Evolutionary conservation across 1,140 invertebrate species (phyloP), one percentile per base, ranked within the genome.

Genomic region (Scylla paramamosain): DNA sequence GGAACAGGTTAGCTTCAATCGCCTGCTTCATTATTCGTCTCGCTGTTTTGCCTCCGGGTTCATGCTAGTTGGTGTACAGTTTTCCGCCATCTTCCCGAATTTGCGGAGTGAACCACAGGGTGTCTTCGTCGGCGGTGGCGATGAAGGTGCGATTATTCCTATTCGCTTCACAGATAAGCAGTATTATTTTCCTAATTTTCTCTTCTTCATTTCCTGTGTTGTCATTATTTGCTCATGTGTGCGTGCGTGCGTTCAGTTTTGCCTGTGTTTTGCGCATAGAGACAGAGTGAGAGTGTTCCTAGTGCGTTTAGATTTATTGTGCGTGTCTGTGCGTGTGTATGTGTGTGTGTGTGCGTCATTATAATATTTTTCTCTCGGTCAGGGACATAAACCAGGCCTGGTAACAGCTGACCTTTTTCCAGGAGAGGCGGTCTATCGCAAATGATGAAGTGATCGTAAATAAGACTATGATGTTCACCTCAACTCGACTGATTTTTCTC

Each of bases 261-360:
- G 67, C 25, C 0, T 77, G 67, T 77, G 67, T 77, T 59, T 59
- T 59, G 52, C 20, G 52, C 10, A 59, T 12, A 1, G 52, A 59
- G 52, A 20, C 20, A 20, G 20, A 59, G 52, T 59, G 52, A 59
- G 52, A 20, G 29, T 91, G 46, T 48, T 28, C 20, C 20, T 59
- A 20, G 46, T 67, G 7, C 16, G 6, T 45, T 91, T 6, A 32
- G 3, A n/a, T 25, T 91, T 4, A 48, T 45, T 91, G 45, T 91
- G 90, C 48, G 90, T 91, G 90, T 59, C 45, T 45, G 31, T 88
- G 29, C 14, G 87, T 88, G 46, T 39, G 87, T 88, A 1, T 88
- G 25, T 39, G 25, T 88, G 46, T 25, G n/a, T 88, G 31, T 39
- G 87, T 39, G 28, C 87, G 25, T 88, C 14, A 20, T 29, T 8